Evolutionary conservation across 2,797 vertebrate species (phyloP), one percentile per base, ranked within the genome.

Genomic region (Sebastes hubbsi): DNA sequence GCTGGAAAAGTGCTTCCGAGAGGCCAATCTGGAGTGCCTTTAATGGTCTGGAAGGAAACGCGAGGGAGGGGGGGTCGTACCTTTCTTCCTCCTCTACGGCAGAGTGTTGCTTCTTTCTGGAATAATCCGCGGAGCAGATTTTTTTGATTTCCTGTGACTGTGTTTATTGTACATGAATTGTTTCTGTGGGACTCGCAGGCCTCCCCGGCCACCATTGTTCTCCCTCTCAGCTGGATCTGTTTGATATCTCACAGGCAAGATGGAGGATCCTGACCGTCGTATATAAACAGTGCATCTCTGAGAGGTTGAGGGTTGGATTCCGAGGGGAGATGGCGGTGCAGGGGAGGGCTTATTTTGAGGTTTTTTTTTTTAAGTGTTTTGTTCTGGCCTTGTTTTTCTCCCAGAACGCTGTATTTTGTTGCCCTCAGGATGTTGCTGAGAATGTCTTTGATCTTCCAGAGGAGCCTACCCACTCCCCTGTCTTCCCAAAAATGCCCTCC

Each of bases 1-100:
- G 90, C 93, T 27, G 72, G 94, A 95, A 95, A 90, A 86, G 91
- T 90, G 89, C 89, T 93, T 94, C 91, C 89, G 20, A 88, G 89
- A 94, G 95, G 93, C 90, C 90, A 83, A 89, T 90, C 87, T 92
- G 92, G 92, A 91, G 93, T 95, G 94, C 95, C 97, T 96, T 95
- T 91, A 87, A 92, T 78, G 89, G 89, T 91, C 81, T 90, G 88
- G 86, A 94, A 86, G 90, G 87, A 92, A 87, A 87, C 91, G 71
- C 2, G 60, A 85, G 64, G 67, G 62, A 80, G 30, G 62, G 62
- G 63, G 56, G 59, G 56, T 72, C 36, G 2, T 73, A 84, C 82
- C 77, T 85, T 88, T 92, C 88, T 73, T 82, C 86, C 86, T 88
- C 75, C 79, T 91, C 80, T 82, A 36, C 82, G 91, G 83, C 81